phyloP scores from a whole-genome alignment of 2,888 invertebrate species.

The Drosophila maculinotata region DNA sequence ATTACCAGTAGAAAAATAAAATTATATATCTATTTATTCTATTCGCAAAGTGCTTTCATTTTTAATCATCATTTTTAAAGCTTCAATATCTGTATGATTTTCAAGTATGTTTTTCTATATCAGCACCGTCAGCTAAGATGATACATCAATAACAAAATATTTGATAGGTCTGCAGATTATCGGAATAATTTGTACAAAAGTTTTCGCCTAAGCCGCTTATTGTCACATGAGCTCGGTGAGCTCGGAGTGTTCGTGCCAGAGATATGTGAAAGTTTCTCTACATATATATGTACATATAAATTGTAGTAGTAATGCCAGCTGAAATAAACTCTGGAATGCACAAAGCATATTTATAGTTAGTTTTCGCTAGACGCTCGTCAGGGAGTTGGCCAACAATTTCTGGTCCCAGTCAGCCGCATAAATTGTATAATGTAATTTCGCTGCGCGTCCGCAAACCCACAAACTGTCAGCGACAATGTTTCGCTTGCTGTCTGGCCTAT shows the following conservation, averaged over 20 bases:
- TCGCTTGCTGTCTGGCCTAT: slow-evolving; percentile 65
- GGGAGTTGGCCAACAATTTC: slow-evolving; percentile 52
- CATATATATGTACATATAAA: not conserved
- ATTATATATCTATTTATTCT: too few relatives aligned
- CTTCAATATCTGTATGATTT: not conserved
- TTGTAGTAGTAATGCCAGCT: not conserved
- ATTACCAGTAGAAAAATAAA: too few relatives aligned
- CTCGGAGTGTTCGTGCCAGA: slow-evolving; percentile 8
- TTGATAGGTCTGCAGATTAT: slow-evolving; percentile 25
- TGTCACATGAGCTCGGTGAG: slow-evolving; percentile 17
- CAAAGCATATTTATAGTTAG: slow-evolving; percentile 59
- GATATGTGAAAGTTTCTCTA: slow-evolving; percentile 24
- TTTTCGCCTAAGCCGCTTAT: slow-evolving; percentile 42
- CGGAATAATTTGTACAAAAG: slow-evolving; percentile 36
- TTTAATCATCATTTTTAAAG: too few relatives aligned
- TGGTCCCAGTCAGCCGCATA: slow-evolving; percentile 75
- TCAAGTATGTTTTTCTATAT: not conserved
- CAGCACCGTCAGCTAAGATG: not conserved
- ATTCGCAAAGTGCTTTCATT: too few relatives aligned
- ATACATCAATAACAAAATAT: slow-evolving; percentile 13
- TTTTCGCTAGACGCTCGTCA: slow-evolving; percentile 41
- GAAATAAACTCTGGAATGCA: slow-evolving; percentile 30
- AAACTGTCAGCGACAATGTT: slow-evolving; percentile 74
- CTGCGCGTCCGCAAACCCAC: slow-evolving; percentile 54
- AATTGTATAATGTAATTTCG: slow-evolving; percentile 80